Evolutionary conservation across 2,888 invertebrate genomes (phyloP), one percentile per base, ranked within the genome.

Genomic region (Ochlodes sylvanus): DNA sequence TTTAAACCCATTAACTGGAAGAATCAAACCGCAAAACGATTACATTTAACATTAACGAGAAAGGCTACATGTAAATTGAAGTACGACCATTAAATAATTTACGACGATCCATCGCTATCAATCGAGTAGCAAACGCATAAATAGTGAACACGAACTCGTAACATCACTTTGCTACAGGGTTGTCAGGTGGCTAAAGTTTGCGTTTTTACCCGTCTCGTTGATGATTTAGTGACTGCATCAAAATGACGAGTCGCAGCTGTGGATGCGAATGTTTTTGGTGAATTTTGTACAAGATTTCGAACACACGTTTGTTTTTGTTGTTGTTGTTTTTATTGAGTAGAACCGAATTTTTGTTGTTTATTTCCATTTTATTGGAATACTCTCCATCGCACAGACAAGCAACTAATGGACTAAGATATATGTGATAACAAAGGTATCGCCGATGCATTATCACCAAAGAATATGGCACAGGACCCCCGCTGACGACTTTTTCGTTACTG

Each of bases 141-240:
- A 86, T 86, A 86, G 82, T 80, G 80, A 77, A 79, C 79, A 81
- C 81, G 82, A 63, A 63, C 62, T 63, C 56, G 62, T 76, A 80
- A 76, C 84, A 83, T 85, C 82, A 82, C 83, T 83, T 86, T 82
- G 77, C 80, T 82, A 78, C 83, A 83, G 77, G 68, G 68, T 68
- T 68, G 56, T 50, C 67, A 34, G 57, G 17, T 17, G 32, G 34
- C 32, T 34, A 55, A 34, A 34, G 15, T 15, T 55, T 15, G 27
- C 50, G 50, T 55, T n/a, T 55, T 55, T 54, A 15, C 32, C 34
- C 15, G 15, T 17, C 34, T 27, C 50, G 3, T 14, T 14, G 21
- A 52, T 52, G 52, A 52, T 27, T 27, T 52, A 52, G 50, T 50
- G 19, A 10, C 19, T 50, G 50, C 50, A 50, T 19, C 50, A 50